Evolutionary conservation across 2,888 invertebrate genomes (phyloP).

Genomic region (Drosophila maculinotata): DNA sequence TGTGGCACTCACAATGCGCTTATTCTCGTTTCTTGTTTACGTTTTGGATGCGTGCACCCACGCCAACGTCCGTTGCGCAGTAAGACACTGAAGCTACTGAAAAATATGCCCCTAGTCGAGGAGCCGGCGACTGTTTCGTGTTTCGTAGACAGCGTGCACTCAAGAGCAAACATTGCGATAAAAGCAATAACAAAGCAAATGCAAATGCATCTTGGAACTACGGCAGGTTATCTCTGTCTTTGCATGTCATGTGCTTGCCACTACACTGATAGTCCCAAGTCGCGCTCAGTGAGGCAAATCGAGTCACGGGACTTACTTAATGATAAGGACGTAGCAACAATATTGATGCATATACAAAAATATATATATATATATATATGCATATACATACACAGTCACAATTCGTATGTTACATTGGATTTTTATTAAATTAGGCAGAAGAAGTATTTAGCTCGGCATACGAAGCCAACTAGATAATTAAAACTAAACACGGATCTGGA

Average conservation of each 20-base stretch:
- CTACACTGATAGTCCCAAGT: constrained; percentile 58
- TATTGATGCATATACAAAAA: not conserved
- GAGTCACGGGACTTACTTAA: constrained; percentile 67
- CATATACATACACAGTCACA: constrained; percentile 3
- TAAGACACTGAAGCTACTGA: constrained; percentile 48
- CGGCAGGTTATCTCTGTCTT: constrained; percentile 62
- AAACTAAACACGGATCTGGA: constrained; percentile 60
- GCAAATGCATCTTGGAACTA: constrained; percentile 30
- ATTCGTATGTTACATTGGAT: constrained; percentile 68
- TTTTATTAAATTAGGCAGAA: constrained; percentile 75
- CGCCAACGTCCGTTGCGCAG: constrained; percentile 46
- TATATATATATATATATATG: not conserved
- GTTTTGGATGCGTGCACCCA: constrained; percentile 28
- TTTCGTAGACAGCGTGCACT: constrained; percentile 19
- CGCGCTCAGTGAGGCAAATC: constrained; percentile 51
- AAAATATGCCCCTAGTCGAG: constrained; percentile 25
- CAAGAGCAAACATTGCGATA: constrained; percentile 69
- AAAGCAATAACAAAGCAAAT: constrained; percentile 43
- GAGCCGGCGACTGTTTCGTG: constrained; percentile 18
- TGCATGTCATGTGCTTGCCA: constrained; percentile 51
- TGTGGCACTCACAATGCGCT: constrained; percentile 36
- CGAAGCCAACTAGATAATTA: constrained; percentile 58
- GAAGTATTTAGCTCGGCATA: constrained; percentile 45
- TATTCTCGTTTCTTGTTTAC: constrained; percentile 11
- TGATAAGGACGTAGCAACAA: constrained; percentile 41